phyloP scores from a whole-genome alignment of 2,113 vertebrate genomes.

The Lamprologus lemairii region DNA sequence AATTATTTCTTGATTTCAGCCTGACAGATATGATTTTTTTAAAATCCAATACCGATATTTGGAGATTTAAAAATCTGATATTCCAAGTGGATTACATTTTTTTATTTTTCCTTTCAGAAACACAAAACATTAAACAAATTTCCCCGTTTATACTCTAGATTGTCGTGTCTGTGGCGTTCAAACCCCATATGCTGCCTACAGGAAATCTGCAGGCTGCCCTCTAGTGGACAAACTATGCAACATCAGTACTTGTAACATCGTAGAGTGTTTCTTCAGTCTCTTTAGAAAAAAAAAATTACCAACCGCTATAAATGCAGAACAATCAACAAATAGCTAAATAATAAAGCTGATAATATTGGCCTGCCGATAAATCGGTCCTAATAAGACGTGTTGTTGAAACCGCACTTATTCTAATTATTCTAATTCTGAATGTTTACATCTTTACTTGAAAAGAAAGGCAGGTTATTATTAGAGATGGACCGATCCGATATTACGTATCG shows the following conservation, averaged over 20 bases:
- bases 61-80: neutral
- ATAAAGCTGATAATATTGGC: neutral
- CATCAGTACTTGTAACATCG: neutral
- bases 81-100: neutral
- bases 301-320: neutral
- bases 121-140: neutral
- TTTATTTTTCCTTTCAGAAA: neutral
- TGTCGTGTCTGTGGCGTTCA: neutral
- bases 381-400: neutral
- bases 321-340: neutral
- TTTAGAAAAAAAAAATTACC: neutral
- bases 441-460: neutral
- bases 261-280: neutral
- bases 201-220: neutral
- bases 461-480: too few relatives aligned
- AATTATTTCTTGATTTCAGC: neutral
- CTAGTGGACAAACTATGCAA: neutral
- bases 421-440: neutral
- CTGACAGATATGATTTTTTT: neutral
- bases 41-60: neutral
- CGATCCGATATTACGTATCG: too few relatives aligned
- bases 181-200: neutral
- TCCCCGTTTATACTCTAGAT: neutral
- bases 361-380: neutral
- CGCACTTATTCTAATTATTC: neutral